These are phyloP conservation scores for Neodon shergylaensis DNA, from an alignment of 2,113 vertebrate species.

Conservation along the genomic window DNA sequence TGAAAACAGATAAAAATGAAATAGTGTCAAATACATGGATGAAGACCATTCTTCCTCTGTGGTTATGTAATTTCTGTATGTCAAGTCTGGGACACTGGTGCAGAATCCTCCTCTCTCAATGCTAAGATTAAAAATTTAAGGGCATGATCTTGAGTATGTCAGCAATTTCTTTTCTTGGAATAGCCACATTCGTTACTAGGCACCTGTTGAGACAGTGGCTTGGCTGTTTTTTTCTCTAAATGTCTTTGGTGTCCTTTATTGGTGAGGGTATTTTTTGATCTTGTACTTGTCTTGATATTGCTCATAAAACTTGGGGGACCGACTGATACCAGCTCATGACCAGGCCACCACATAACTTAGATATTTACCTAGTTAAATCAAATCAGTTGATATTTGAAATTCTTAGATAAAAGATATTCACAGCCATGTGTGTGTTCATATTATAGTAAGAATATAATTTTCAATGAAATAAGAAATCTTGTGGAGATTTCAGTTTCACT, in stretches of 20 bases:
- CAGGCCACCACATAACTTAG: not conserved
- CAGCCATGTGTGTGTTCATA: not conserved
- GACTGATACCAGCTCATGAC: not conserved
- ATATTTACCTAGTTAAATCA: not conserved
- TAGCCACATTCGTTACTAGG: not conserved
- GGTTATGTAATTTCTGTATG: not conserved
- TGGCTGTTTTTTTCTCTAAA: not conserved
- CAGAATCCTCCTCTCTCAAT: not conserved
- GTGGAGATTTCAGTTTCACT: not conserved
- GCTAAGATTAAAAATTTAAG: constrained; percentile 10
- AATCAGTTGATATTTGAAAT: constrained; percentile 31
- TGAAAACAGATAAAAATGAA: constrained; percentile 45
- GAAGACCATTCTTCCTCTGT: not conserved
- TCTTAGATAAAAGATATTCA: not conserved
- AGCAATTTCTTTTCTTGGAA: constrained; percentile 6
- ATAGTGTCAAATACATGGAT: not conserved
- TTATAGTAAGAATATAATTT: not conserved
- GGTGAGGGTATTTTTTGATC: not conserved
- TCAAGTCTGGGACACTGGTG: not conserved
- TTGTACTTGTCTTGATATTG: not conserved
- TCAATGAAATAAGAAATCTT: not conserved
- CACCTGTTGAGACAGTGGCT: constrained; percentile 56
- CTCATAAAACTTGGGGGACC: not conserved
- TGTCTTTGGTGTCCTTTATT: not conserved
- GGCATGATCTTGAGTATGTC: not conserved